phyloP scores from a whole-genome alignment of 1,140 invertebrate species.

The Drosophila bocki region DNA sequence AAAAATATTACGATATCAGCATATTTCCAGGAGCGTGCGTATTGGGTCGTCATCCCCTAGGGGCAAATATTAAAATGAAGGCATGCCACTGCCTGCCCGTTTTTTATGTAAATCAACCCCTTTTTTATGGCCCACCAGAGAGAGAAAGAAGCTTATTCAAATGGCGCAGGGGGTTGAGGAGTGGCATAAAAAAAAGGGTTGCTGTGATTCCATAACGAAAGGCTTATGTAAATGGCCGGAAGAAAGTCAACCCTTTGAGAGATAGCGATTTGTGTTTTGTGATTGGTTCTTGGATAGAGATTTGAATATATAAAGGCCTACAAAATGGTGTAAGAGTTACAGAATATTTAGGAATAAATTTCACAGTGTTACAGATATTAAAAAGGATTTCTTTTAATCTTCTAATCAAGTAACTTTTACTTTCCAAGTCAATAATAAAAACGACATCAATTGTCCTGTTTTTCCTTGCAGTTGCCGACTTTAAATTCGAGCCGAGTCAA shows the following conservation, averaged over 20 bases:
- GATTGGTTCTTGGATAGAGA: conserved; percentile 49
- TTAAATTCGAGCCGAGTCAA: conserved; percentile 55
- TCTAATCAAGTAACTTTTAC: background rate
- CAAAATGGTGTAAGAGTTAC: conserved; percentile 57
- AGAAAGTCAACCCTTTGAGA: conserved; percentile 64
- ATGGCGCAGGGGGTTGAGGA: conserved; percentile 42
- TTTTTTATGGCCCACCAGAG: conserved; percentile 50
- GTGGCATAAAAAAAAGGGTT: conserved; percentile 72
- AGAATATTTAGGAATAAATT: background rate
- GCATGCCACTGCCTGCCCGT: conserved; percentile 8
- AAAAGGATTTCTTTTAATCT: background rate
- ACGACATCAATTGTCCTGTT: background rate
- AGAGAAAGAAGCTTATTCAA: conserved; percentile 67
- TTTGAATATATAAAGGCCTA: conserved; percentile 51
- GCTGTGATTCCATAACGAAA: conserved; percentile 65
- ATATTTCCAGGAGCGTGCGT: conserved; percentile 65
- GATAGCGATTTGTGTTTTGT: conserved; percentile 22
- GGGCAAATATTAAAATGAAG: conserved; percentile 79
- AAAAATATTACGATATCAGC: conserved; percentile 55
- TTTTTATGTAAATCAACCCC: conserved; percentile 83
- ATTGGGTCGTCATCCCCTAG: conserved; percentile 45
- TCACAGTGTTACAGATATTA: background rate
- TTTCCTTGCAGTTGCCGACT: conserved; percentile 38
- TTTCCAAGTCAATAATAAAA: background rate
- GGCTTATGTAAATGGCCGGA: conserved; percentile 69